These are phyloP conservation scores for Troides helena DNA, from an alignment of 2,888 invertebrate species.

Conservation along the genomic window DNA sequence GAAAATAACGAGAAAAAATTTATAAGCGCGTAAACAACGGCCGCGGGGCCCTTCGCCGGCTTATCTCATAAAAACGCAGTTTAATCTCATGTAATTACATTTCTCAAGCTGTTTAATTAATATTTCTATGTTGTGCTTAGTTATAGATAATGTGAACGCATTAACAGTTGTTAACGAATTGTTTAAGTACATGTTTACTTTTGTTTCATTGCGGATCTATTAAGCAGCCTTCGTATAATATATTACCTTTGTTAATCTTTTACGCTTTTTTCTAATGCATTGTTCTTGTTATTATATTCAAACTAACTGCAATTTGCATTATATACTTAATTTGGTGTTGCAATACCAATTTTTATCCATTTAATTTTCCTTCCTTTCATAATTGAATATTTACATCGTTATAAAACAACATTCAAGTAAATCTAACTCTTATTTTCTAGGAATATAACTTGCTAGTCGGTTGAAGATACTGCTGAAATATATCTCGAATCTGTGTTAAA, in stretches of 20 bases:
- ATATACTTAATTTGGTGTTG: no score
- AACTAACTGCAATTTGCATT: no score
- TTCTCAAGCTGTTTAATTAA: conserved; percentile 14
- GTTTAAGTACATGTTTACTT: background rate
- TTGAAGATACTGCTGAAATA: no score
- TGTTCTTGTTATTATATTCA: background rate
- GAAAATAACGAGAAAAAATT: conserved; percentile 9
- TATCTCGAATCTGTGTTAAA: no score
- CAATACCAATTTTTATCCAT: no score
- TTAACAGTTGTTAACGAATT: conserved; percentile 10
- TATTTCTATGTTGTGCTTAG: conserved; percentile 11
- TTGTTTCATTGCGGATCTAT: background rate
- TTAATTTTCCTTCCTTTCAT: no score
- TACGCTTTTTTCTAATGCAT: background rate
- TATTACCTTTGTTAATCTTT: background rate
- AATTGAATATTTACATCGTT: no score
- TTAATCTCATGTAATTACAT: conserved; percentile 17
- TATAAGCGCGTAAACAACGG: conserved; percentile 12
- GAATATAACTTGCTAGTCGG: no score
- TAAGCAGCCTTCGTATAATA: background rate
- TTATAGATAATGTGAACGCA: conserved; percentile 1
- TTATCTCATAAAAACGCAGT: conserved; percentile 17
- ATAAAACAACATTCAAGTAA: no score
- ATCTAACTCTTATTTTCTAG: no score
- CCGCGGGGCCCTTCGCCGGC: background rate